These are phyloP conservation scores for Pseudomyrmex pallidus DNA, from an alignment of 1,140 invertebrate species.

Conservation along the genomic window DNA sequence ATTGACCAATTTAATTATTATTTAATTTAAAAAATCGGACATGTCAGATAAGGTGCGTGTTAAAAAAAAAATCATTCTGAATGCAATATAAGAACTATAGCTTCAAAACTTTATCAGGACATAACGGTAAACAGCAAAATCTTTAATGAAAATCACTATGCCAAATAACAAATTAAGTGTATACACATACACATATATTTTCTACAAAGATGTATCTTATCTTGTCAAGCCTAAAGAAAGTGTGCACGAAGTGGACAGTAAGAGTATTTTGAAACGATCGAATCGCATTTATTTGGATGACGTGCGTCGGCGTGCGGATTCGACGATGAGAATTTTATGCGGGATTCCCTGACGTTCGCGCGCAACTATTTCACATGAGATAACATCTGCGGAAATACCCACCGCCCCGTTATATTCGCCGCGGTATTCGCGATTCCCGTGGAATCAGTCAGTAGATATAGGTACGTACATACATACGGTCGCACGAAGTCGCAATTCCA, in stretches of 20 bases:
- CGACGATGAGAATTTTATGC: slow-evolving; percentile 58
- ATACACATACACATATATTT: too few species aligned
- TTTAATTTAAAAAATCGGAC: too few species aligned
- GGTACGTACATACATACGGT: slow-evolving; percentile 46
- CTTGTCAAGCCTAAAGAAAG: neutral
- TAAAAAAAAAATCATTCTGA: too few species aligned
- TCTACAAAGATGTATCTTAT: neutral
- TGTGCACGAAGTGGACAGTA: neutral
- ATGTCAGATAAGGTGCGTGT: too few species aligned
- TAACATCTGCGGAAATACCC: slow-evolving; percentile 69
- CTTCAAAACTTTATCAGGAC: too few species aligned
- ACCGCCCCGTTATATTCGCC: slow-evolving; percentile 39
- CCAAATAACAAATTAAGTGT: too few species aligned
- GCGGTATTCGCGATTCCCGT: slow-evolving; percentile 49
- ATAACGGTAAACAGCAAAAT: too few species aligned
- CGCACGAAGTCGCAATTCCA: slow-evolving; percentile 66
- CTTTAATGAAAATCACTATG: too few species aligned
- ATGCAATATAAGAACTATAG: too few species aligned
- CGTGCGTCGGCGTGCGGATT: slow-evolving; percentile 49
- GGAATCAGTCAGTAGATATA: slow-evolving; percentile 63
- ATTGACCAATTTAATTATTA: too few species aligned
- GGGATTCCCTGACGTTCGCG: slow-evolving; percentile 4
- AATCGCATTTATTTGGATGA: slow-evolving; percentile 52
- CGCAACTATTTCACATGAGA: slow-evolving; percentile 68
- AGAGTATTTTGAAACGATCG: slow-evolving; percentile 22